These are phyloP conservation scores for Melanargia galathea DNA, from an alignment of 2,888 invertebrate species.

Conservation along the genomic window DNA sequence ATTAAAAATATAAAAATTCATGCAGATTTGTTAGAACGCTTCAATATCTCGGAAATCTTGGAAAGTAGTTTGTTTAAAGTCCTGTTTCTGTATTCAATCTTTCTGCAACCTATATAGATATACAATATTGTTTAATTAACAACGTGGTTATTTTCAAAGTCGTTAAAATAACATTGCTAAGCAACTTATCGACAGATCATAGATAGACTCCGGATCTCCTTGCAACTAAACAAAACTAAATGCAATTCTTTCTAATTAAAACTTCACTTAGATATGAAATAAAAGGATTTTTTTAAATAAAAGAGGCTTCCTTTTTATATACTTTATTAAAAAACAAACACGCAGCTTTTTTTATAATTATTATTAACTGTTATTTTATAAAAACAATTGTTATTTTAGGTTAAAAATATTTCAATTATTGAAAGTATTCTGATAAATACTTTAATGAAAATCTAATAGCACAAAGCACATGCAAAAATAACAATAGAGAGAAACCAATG, in stretches of 20 bases:
- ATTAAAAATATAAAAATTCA: too few relatives aligned
- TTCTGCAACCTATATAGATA: too few relatives aligned
- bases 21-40: too few relatives aligned
- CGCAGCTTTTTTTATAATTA: not conserved
- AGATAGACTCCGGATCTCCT: too few relatives aligned
- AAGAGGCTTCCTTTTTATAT: slow-evolving; percentile 19
- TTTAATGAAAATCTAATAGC: not conserved
- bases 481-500: not conserved
- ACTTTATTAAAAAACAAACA: slow-evolving; percentile 5
- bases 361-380: not conserved
- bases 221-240: too few relatives aligned
- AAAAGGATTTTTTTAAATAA: slow-evolving; percentile 24
- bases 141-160: too few relatives aligned
- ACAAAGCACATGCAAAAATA: slow-evolving; percentile 9
- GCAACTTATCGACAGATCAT: too few relatives aligned
- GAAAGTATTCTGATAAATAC: not conserved
- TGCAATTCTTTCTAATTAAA: not conserved
- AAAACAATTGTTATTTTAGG: not conserved
- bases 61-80: too few relatives aligned
- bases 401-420: not conserved
- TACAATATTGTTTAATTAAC: too few relatives aligned
- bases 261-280: not conserved
- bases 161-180: too few relatives aligned
- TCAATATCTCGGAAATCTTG: too few relatives aligned
- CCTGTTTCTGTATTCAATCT: too few relatives aligned